Percentiles rank a stretch among this genome's conserved stretches.
Evolutionary conservation across 2,888 invertebrate species (phyloP).

Genomic region (Rhamnusium bicolor): DNA sequence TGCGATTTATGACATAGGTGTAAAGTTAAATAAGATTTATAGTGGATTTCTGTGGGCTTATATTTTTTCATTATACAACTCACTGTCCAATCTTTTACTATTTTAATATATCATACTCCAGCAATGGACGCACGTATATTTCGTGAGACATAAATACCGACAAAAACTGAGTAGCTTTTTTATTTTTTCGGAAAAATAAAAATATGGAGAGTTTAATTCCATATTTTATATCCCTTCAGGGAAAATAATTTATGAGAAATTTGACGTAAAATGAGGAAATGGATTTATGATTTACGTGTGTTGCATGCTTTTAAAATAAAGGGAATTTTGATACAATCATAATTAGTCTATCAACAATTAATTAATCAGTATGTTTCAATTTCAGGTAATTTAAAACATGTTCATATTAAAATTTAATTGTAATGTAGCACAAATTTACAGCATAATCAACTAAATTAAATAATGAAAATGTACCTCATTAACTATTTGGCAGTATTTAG

Average conservation of each 20-base stretch:
- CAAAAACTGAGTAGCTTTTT: slow-evolving; percentile 18
- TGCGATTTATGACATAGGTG: slow-evolving; percentile 25
- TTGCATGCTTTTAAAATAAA: neutral
- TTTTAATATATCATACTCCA: slow-evolving; percentile 34
- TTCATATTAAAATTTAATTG: too few species aligned
- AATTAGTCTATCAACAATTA: neutral
- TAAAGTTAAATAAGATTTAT: slow-evolving; percentile 50
- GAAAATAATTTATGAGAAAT: slow-evolving; percentile 5
- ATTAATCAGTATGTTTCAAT: neutral
- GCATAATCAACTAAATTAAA: too few species aligned
- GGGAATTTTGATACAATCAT: neutral
- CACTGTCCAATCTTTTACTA: slow-evolving; percentile 42
- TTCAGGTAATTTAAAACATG: neutral
- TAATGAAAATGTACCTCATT: too few species aligned
- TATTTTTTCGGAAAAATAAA: slow-evolving; percentile 11
- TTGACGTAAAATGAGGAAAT: neutral
- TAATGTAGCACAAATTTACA: too few species aligned
- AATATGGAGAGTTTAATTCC: slow-evolving; percentile 15
- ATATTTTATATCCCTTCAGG: slow-evolving; percentile 6
- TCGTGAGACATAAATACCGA: slow-evolving; percentile 1
- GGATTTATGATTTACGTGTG: neutral
- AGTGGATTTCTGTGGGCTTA: slow-evolving; percentile 41
- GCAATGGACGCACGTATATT: slow-evolving; percentile 23
- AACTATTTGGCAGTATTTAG: too few species aligned
- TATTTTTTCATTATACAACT: slow-evolving; percentile 48